Base-by-base conservation (phyloP, 2,113 vertebrate genomes). In the Smithornis capensis region DNA sequence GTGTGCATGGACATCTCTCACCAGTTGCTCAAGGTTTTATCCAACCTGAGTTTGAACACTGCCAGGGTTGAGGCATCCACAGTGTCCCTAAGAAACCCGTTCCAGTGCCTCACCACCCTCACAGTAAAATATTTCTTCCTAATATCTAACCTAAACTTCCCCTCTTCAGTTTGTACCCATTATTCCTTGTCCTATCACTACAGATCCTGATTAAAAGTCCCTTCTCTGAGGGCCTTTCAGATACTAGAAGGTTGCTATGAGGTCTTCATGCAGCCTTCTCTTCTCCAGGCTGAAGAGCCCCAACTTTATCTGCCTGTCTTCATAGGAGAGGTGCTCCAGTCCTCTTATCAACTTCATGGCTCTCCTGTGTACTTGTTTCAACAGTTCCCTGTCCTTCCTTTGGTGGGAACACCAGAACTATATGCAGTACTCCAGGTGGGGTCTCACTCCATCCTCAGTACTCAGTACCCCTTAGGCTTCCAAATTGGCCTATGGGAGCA, bases 21-120 rank as follows among this genome's bases (percentile, higher is more conserved):
- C 4, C 29, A 59, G 52, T 3, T n/a, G 44, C 28, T 44, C 14
- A 52, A 6, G 64, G 27, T 4, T 9, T 4, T 16, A n/a, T 52
- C 19, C 33, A 67, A 3, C 23, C 44, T 24, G 12, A 15, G 44
- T 28, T 24, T 25, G 49, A 59, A 38, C 52, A 59, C 15, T 29
- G 15, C 1, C 77, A 59, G 19, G 8, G 10, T 6, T 52, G 28
- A 37, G 23, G 10, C 28, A 82, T 5, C 15, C 12, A 13, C 19
- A 44, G 0, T 3, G 7, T 23, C 14, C 11, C 35, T 4, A 2
- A 25, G 3, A 11, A 57, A 9, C 18, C 5, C 42, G 3, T 65
- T 73, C 27, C 52, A 59, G 10, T 7, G 7, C 2, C 57, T 49
- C 55, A 14, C 8, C 11, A 6, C 12, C 23, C 33, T 67, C 52